Conservation (phyloP, 2,113 vertebrate species). For the Muscicapa adusta region DNA sequence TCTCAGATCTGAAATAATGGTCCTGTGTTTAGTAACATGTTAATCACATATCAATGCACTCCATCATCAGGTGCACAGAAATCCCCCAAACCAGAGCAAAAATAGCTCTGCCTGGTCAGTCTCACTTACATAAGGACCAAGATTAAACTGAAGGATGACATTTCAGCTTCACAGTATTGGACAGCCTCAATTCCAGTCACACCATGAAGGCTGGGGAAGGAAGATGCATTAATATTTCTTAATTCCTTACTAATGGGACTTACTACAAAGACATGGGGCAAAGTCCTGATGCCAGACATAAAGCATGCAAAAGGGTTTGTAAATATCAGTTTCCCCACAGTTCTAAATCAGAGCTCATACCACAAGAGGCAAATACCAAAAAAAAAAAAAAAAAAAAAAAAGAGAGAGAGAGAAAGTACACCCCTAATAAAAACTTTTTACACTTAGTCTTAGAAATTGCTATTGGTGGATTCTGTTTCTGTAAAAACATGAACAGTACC, state of each 20-base stretch:
- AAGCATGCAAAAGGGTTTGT: rapidly evolving
- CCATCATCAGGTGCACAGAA: neutral
- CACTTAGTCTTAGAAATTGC: neutral
- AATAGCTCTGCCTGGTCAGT: neutral
- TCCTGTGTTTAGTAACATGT: neutral
- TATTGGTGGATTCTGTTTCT: neutral
- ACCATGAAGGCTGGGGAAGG: neutral
- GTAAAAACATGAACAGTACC: neutral
- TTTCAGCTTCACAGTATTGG: neutral
- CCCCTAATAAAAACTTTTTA: neutral
- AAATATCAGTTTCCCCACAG: neutral
- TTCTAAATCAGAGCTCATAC: neutral
- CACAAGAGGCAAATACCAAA: neutral
- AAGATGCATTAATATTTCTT: neutral
- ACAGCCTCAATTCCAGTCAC: neutral
- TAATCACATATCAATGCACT: neutral
- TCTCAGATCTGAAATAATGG: neutral
- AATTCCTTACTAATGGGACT: neutral
- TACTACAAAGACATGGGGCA: neutral
- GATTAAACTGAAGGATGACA: neutral
- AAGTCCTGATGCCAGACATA: neutral
- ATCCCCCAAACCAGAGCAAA: neutral
- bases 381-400: neutral
- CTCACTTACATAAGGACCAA: neutral
- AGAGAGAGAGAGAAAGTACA: neutral